Evolutionary conservation across 1,140 invertebrate species (phyloP).

Genomic region (Carposina sasakii): DNA sequence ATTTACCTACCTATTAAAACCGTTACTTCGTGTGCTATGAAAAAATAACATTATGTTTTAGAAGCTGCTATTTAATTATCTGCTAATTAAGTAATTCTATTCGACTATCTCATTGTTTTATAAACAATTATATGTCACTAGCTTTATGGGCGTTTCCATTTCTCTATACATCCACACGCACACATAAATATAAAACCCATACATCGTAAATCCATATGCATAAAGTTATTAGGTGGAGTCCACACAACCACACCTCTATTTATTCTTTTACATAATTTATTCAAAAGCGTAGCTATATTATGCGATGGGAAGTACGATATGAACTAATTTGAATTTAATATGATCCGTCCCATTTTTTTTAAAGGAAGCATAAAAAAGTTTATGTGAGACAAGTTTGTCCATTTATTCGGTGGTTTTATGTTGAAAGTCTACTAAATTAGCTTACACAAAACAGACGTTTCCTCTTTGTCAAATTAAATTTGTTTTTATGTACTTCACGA

Average conservation of each 20-base stretch:
- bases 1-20: too few relatives aligned
- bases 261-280: slow-evolving; percentile 49
- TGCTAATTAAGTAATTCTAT: too few relatives aligned
- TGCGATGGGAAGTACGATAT: slow-evolving; percentile 48
- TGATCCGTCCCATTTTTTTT: slow-evolving; percentile 38
- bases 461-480: too few relatives aligned
- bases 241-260: slow-evolving; percentile 47
- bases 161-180: not conserved
- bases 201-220: too few relatives aligned
- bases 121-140: not conserved
- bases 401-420: slow-evolving; percentile 31
- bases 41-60: too few relatives aligned
- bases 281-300: slow-evolving; percentile 47
- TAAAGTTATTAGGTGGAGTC: slow-evolving; percentile 41
- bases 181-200: not conserved
- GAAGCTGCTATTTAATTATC: too few relatives aligned
- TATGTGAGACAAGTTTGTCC: slow-evolving; percentile 24
- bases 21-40: too few relatives aligned
- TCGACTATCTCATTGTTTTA: slow-evolving; percentile 3
- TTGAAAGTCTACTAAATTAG: slow-evolving; percentile 22
- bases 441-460: slow-evolving; percentile 38
- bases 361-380: slow-evolving; percentile 43
- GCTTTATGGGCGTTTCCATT: not conserved
- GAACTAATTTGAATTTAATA: slow-evolving; percentile 59
- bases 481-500: too few relatives aligned